Conservation (phyloP, 1,140 invertebrate genomes). For the Trichonephila clavata region DNA sequence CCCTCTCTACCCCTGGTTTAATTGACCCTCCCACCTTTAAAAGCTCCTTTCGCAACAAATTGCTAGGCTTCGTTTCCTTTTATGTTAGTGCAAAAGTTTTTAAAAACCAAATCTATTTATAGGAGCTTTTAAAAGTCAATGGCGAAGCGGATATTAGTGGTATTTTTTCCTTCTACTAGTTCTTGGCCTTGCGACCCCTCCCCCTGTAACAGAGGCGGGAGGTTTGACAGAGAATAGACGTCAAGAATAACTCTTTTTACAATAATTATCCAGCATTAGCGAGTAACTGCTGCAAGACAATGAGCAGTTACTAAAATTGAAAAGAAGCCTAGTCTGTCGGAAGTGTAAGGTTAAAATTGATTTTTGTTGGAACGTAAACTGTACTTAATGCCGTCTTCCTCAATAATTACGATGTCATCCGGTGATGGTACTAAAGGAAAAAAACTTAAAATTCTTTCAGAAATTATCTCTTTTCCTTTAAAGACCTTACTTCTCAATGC, state of each 20-base stretch:
- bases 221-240: too few relatives aligned
- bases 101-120: neutral
- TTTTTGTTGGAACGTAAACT: too few relatives aligned
- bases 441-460: too few relatives aligned
- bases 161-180: neutral
- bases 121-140: conserved; percentile 8
- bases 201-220: neutral
- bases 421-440: too few relatives aligned
- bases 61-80: neutral
- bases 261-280: neutral
- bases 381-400: too few relatives aligned
- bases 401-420: too few relatives aligned
- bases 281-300: neutral
- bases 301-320: neutral
- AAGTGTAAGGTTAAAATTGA: too few relatives aligned
- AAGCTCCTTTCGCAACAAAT: neutral
- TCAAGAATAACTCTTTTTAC: neutral
- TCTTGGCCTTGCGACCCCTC: neutral
- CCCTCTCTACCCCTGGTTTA: neutral
- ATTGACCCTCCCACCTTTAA: conserved; percentile 14
- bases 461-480: too few relatives aligned
- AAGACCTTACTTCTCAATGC: too few relatives aligned
- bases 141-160: neutral
- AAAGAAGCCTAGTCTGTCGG: neutral
- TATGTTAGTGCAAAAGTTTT: neutral